Percentiles rank a stretch among this genome's conserved stretches.
Evolutionary conservation across 2,797 vertebrate genomes (phyloP).

Genomic region (Gadopsis marmoratus): DNA sequence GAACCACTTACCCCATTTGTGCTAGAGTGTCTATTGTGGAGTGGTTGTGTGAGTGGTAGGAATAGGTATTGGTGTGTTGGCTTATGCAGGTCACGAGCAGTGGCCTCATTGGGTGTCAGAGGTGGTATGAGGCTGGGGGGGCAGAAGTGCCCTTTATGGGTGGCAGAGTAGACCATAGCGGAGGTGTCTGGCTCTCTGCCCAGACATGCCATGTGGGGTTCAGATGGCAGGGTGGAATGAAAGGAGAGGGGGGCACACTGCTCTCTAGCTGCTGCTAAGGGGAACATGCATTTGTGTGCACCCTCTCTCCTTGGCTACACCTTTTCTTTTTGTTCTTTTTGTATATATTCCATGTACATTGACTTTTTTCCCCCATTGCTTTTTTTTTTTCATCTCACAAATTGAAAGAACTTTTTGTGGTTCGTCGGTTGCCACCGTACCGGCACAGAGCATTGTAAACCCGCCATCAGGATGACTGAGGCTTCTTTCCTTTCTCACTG

Average conservation of each 20-base stretch:
- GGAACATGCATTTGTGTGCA: slow-evolving; percentile 59
- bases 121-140: slow-evolving; percentile 68
- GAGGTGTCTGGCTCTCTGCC: slow-evolving; percentile 88
- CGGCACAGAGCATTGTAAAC: slow-evolving; percentile 32
- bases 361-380: slow-evolving; percentile 15
- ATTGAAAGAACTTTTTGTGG: slow-evolving; percentile 48
- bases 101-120: slow-evolving; percentile 80
- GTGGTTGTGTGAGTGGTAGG: slow-evolving; percentile 39
- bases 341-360: slow-evolving; percentile 48
- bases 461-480: slow-evolving; percentile 34
- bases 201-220: slow-evolving; percentile 90
- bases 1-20: slow-evolving; percentile 25
- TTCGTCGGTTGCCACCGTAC: slow-evolving; percentile 38
- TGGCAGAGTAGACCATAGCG: slow-evolving; percentile 80
- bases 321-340: slow-evolving; percentile 40
- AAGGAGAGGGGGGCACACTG: slow-evolving; percentile 76
- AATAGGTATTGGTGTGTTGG: slow-evolving; percentile 31
- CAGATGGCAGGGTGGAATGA: slow-evolving; percentile 89
- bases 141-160: slow-evolving; percentile 83
- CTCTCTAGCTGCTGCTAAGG: slow-evolving; percentile 68
- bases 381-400: slow-evolving; percentile 26
- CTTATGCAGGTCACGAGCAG: slow-evolving; percentile 64
- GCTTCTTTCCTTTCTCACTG: slow-evolving; percentile 47
- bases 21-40: slow-evolving; percentile 27
- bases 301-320: slow-evolving; percentile 24